Evolutionary conservation across 2,797 vertebrate species (phyloP).

Genomic region (Cynopterus sphinx): DNA sequence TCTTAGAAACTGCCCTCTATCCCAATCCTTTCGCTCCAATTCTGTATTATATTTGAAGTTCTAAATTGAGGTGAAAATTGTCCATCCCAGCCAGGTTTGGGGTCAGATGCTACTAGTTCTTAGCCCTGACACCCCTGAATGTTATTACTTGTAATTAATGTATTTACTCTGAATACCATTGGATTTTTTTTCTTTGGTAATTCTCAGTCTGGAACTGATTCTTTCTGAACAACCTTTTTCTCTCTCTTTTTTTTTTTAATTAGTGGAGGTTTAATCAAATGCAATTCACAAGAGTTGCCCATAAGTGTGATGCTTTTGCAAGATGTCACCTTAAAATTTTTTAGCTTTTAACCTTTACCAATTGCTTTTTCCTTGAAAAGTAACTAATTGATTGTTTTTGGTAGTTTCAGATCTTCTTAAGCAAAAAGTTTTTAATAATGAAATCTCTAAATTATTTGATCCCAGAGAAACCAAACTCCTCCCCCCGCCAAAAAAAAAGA

Average conservation of each 20-base stretch:
- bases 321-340: background rate
- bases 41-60: background rate
- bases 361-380: background rate
- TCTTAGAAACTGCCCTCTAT: background rate
- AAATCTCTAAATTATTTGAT: background rate
- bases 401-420: background rate
- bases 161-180: background rate
- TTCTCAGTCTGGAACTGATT: background rate
- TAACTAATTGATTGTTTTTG: background rate
- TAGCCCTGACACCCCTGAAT: background rate
- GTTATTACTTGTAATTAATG: background rate
- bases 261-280: background rate
- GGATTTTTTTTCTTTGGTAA: background rate
- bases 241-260: background rate
- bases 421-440: background rate
- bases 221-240: background rate
- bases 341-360: background rate
- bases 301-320: background rate
- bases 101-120: background rate
- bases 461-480: background rate
- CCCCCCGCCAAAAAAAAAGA: background rate
- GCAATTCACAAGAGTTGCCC: background rate
- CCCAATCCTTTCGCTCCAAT: background rate
- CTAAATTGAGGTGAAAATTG: background rate
- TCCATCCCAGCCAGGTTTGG: background rate